A percentile compares a stretch with the other conserved stretches of the same genome.
Evolutionary conservation across 2,888 invertebrate genomes (phyloP).

Genomic region (Lycocerus yunnanus): DNA sequence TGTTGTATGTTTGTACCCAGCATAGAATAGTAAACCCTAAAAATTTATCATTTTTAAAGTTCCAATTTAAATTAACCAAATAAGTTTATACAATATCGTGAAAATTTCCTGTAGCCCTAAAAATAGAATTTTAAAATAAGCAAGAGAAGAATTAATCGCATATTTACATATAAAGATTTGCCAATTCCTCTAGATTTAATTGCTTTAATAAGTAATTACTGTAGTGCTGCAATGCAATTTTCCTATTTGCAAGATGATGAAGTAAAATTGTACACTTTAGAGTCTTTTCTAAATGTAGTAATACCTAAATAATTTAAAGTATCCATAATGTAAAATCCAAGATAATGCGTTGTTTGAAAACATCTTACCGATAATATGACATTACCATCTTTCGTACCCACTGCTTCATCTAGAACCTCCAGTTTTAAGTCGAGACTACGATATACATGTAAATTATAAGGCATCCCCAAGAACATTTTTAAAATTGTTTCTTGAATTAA

Average conservation of each 20-base stretch:
- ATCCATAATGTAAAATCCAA: background rate
- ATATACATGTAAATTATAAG: slow-evolving; percentile 57
- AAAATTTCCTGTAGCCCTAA: slow-evolving; percentile 47
- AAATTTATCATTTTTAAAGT: slow-evolving; percentile 26
- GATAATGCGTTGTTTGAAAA: background rate
- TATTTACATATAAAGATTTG: slow-evolving; percentile 74
- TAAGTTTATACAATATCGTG: slow-evolving; percentile 43
- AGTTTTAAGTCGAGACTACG: slow-evolving; percentile 68
- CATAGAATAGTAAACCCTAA: slow-evolving; percentile 45
- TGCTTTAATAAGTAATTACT: slow-evolving; percentile 72
- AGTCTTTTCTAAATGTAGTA: slow-evolving; percentile 75
- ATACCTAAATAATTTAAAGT: slow-evolving; percentile 61
- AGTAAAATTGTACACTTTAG: slow-evolving; percentile 73
- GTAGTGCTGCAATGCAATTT: slow-evolving; percentile 75
- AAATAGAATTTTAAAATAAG: slow-evolving; percentile 29
- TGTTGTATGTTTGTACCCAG: slow-evolving; percentile 40
- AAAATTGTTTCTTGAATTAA: slow-evolving; percentile 57
- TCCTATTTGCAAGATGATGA: slow-evolving; percentile 69
- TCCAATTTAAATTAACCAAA: background rate
- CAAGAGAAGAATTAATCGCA: slow-evolving; percentile 19
- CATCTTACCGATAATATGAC: slow-evolving; percentile 68
- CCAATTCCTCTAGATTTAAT: slow-evolving; percentile 69
- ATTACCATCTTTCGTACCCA: slow-evolving; percentile 77
- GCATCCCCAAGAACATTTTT: slow-evolving; percentile 59
- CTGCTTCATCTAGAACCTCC: slow-evolving; percentile 70